Evolutionary conservation across 2,113 vertebrate genomes (phyloP).

Genomic region (Lophotis ruficrista): DNA sequence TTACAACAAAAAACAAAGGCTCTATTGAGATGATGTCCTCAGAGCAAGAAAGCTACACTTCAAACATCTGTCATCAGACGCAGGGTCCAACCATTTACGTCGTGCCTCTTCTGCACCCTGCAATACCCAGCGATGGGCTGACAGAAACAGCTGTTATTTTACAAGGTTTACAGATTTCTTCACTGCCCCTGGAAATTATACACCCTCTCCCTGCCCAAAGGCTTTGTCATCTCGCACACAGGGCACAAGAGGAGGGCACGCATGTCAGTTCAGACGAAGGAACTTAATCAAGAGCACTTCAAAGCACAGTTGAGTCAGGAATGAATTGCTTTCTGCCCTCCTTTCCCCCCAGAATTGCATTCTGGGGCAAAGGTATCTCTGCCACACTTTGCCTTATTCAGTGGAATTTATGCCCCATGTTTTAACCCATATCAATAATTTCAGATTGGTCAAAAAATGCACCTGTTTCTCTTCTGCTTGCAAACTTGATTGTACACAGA

Average conservation of each 20-base stretch:
- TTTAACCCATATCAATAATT: background rate
- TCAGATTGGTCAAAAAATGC: background rate
- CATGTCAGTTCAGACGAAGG: background rate
- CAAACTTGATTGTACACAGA: background rate
- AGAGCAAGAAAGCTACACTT: background rate
- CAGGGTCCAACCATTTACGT: background rate
- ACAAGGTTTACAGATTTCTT: background rate
- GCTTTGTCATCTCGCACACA: rapidly evolving
- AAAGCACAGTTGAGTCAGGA: background rate
- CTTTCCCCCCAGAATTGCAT: background rate
- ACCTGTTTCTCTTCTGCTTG: background rate
- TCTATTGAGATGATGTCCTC: background rate
- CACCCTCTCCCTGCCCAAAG: background rate
- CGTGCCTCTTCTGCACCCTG: background rate
- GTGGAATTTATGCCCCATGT: background rate
- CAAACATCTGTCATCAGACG: background rate
- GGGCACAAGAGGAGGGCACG: rapidly evolving
- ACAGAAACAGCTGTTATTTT: background rate
- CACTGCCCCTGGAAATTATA: background rate
- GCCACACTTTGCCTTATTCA: background rate
- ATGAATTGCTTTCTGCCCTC: background rate
- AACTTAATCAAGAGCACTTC: background rate
- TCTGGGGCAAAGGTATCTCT: background rate
- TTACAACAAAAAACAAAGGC: background rate
- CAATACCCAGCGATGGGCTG: rapidly evolving